These are phyloP conservation scores for Eolophus roseicapilla DNA, from an alignment of 2,113 vertebrate genomes.

Conservation along the genomic window DNA sequence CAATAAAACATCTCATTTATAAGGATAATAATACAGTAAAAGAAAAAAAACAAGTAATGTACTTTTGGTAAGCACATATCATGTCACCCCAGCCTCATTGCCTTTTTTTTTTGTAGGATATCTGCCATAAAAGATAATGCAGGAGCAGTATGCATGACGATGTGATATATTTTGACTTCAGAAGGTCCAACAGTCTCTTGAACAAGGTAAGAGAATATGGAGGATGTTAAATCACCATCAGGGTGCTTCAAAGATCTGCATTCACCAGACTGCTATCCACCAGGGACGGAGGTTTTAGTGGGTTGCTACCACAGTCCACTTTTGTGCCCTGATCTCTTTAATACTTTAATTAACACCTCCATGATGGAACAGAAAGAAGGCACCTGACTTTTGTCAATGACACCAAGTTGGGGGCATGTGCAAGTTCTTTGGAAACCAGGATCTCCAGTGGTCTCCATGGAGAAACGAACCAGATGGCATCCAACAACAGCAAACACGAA, in stretches of 20 bases:
- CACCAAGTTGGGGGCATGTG: background rate
- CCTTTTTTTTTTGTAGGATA: background rate
- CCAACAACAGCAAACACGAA: background rate
- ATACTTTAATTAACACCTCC: constrained; percentile 9
- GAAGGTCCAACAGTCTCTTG: background rate
- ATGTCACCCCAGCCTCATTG: background rate
- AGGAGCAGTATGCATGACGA: background rate
- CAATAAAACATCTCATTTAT: background rate
- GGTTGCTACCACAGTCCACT: background rate
- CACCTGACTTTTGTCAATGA: background rate
- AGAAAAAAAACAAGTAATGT: background rate
- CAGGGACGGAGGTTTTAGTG: background rate
- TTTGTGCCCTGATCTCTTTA: background rate
- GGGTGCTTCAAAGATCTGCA: background rate
- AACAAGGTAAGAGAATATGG: background rate
- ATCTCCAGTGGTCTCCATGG: background rate
- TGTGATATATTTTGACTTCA: background rate
- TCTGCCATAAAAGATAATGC: background rate
- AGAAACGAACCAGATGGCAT: constrained; percentile 1
- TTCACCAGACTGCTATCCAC: background rate
- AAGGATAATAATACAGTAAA: background rate
- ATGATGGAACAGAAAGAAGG: background rate
- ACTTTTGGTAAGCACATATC: background rate
- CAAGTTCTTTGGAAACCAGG: background rate
- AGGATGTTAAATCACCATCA: background rate